Evolutionary conservation across 2,888 invertebrate species (phyloP).

Genomic region (Exocentrus adspersus): DNA sequence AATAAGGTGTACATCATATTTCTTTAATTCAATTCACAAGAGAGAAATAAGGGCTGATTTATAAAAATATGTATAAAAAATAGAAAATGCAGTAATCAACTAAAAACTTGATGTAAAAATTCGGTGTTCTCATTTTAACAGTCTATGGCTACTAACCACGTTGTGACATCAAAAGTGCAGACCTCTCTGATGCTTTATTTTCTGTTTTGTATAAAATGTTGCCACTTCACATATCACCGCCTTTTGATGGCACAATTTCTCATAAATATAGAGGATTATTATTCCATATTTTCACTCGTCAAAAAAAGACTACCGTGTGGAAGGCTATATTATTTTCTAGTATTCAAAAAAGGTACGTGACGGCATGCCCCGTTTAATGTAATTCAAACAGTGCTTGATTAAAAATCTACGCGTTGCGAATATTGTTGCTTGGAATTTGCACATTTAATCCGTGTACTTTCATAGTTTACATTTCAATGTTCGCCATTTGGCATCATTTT

Average conservation of each 20-base stretch:
- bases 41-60: constrained; percentile 63
- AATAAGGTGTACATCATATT: constrained; percentile 57
- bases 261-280: neutral
- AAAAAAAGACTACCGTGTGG: too few relatives aligned
- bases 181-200: neutral
- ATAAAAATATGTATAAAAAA: constrained; percentile 58
- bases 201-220: constrained; percentile 8
- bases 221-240: constrained; percentile 20
- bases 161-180: constrained; percentile 14
- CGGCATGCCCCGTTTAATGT: neutral
- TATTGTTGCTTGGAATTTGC: too few relatives aligned
- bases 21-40: constrained; percentile 60
- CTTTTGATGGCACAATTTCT: constrained; percentile 12
- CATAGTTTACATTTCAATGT: neutral
- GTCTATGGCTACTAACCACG: constrained; percentile 33
- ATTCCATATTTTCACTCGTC: too few relatives aligned
- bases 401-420: neutral
- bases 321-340: too few relatives aligned
- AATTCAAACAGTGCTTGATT: constrained; percentile 11
- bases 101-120: constrained; percentile 49
- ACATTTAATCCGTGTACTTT: too few relatives aligned
- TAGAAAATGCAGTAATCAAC: constrained; percentile 51
- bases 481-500: neutral
- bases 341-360: neutral
- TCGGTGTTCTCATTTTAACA: constrained; percentile 42